Conservation (phyloP, 1,140 invertebrate species). For the Dryas iulia region DNA sequence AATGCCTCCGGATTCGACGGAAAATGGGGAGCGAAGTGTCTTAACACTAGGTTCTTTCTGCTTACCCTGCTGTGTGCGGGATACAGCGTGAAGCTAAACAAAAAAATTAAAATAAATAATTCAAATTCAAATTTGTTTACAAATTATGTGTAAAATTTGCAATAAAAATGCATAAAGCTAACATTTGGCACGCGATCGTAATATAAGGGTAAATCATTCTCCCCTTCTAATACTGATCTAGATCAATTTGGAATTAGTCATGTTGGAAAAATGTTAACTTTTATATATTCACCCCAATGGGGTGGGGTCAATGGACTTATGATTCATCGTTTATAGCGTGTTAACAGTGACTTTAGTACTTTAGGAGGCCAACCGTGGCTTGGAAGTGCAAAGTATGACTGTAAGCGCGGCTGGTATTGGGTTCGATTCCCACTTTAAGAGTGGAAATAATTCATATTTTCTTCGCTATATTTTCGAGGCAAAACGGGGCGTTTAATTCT, state of each 20-base stretch:
- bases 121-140: too few species aligned
- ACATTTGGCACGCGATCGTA: neutral
- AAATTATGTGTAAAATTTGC: too few species aligned
- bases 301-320: neutral
- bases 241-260: neutral
- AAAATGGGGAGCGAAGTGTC: too few species aligned
- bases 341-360: neutral
- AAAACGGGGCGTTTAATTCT: too few species aligned
- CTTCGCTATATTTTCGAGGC: too few species aligned
- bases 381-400: neutral
- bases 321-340: constrained; percentile 1
- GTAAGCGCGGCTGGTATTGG: neutral
- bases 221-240: neutral
- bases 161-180: neutral
- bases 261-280: neutral
- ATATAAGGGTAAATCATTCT: neutral
- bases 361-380: too few species aligned
- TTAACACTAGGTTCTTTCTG: too few species aligned
- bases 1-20: too few species aligned
- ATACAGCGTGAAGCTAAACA: too few species aligned
- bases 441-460: too few species aligned
- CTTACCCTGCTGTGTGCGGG: too few species aligned
- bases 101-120: too few species aligned
- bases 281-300: neutral
- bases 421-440: neutral